phyloP scores from a whole-genome alignment of 1,140 invertebrate species.

The Coenobita brevimanus region DNA sequence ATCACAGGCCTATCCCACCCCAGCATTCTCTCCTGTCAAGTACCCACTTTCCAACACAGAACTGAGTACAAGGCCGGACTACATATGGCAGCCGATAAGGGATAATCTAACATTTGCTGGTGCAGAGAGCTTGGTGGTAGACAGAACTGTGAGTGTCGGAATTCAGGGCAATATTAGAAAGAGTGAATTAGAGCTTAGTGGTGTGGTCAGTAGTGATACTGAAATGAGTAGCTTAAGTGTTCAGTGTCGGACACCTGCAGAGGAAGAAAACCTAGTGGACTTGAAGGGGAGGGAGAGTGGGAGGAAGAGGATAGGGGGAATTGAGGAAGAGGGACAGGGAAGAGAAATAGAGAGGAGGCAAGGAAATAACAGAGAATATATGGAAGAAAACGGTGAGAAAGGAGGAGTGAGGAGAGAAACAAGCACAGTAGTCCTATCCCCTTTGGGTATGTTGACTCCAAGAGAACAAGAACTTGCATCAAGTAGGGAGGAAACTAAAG shows the following conservation, averaged over 20 bases:
- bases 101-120: neutral
- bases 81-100: conserved; percentile 24
- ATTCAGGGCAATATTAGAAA: neutral
- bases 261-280: too few relatives aligned
- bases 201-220: too few relatives aligned
- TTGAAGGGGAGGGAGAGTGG: too few relatives aligned
- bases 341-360: neutral
- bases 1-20: neutral
- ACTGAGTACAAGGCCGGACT: conserved; percentile 25
- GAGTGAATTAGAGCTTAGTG: too few relatives aligned
- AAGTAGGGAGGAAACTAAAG: neutral
- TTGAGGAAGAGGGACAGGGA: neutral
- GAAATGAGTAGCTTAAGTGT: too few relatives aligned
- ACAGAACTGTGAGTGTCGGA: neutral
- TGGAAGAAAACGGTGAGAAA: neutral
- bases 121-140: neutral
- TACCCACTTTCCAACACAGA: conserved; percentile 25
- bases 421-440: neutral
- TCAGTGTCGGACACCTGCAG: too few relatives aligned
- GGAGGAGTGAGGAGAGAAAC: neutral
- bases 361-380: too few relatives aligned
- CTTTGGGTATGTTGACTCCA: too few relatives aligned
- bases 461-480: too few relatives aligned
- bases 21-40: conserved; percentile 21
- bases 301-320: too few relatives aligned